Evolutionary conservation across 2,797 vertebrate genomes (phyloP).

Genomic region (Dromococcyx pavoninus): DNA sequence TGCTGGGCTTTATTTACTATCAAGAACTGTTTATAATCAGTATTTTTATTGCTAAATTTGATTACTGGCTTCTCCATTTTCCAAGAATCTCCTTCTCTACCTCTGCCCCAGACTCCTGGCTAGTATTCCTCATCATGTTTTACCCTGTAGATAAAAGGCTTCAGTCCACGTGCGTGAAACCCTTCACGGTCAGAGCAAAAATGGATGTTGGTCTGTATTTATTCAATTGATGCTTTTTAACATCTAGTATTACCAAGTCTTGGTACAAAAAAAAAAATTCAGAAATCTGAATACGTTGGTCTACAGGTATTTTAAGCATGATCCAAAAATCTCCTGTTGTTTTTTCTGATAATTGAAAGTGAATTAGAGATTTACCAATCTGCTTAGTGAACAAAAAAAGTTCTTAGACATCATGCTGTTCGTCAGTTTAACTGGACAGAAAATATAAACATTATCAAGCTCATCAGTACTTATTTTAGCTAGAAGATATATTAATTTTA

Average conservation of each 20-base stretch:
- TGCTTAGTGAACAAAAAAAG: not conserved
- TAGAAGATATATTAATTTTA: not conserved
- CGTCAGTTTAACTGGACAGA: not conserved
- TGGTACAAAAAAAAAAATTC: not conserved
- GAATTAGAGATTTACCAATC: not conserved
- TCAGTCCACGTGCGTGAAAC: not conserved
- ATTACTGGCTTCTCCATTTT: not conserved
- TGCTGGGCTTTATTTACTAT: not conserved
- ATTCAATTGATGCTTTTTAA: not conserved
- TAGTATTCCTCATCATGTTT: not conserved
- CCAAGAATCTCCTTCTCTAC: not conserved
- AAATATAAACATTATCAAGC: not conserved
- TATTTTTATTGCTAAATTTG: not conserved
- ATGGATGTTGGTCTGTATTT: not conserved
- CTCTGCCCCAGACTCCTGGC: not conserved
- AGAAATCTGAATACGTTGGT: not conserved
- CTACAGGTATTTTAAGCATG: not conserved
- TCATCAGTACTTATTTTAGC: not conserved
- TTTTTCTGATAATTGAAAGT: not conserved
- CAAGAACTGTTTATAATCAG: not conserved
- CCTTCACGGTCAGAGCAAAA: not conserved
- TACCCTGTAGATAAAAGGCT: not conserved
- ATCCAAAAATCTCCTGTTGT: not conserved
- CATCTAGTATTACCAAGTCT: not conserved
- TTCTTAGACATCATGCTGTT: not conserved